Evolutionary conservation across 2,113 vertebrate species (phyloP).

Genomic region (Oophaga pumilio): DNA sequence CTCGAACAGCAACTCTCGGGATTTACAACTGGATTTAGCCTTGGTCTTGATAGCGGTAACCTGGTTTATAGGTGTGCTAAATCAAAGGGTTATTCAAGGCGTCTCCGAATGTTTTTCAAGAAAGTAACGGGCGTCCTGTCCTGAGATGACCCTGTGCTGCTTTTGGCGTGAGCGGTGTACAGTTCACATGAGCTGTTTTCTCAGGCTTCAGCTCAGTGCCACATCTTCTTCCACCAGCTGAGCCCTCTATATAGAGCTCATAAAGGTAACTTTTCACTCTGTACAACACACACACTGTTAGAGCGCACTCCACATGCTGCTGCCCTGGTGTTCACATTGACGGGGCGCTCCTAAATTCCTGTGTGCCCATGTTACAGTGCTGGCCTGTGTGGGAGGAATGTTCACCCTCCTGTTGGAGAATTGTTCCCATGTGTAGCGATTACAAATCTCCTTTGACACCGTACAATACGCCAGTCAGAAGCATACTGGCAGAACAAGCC

Average conservation of each 20-base stretch:
- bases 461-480: constrained; percentile 54
- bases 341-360: constrained; percentile 27
- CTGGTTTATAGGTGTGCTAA: constrained; percentile 5
- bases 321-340: neutral
- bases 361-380: neutral
- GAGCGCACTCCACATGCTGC: neutral
- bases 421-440: constrained; percentile 56
- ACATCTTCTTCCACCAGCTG: neutral
- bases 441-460: constrained; percentile 47
- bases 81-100: neutral
- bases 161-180: constrained; percentile 8
- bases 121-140: constrained; percentile 1
- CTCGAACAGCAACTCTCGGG: neutral
- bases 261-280: neutral
- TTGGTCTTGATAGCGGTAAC: neutral
- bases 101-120: neutral
- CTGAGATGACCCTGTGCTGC: constrained; percentile 31
- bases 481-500: constrained; percentile 31
- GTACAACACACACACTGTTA: neutral
- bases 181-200: constrained; percentile 7
- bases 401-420: constrained; percentile 17
- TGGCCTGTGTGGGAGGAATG: constrained; percentile 29
- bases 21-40: too few relatives aligned
- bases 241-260: neutral
- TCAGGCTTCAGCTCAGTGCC: neutral